Evolutionary conservation across 1,140 invertebrate species (phyloP), one percentile per base, ranked within the genome.

Genomic region (Drosophila obscura): DNA sequence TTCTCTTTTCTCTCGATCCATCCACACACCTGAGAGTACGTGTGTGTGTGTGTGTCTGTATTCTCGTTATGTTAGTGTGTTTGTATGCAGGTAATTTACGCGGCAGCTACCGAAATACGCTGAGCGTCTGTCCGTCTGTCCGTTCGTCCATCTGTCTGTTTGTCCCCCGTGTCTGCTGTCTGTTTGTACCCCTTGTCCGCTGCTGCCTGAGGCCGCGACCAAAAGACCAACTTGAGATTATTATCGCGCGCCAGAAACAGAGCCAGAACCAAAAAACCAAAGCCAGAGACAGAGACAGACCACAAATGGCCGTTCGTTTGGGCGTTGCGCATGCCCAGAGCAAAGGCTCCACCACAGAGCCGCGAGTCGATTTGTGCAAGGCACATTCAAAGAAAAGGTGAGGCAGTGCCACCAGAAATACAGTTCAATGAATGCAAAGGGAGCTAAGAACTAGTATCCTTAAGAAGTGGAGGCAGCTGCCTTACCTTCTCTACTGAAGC

Each of bases 101-200:
- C 85, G 87, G 79, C 85, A 82, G 90, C 90, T 91, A 91, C 90
- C 85, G 90, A 91, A 91, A 91, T 91, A 91, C 90, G 90, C 89
- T 79, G 77, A 39, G 35, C 8, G 31, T 31, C 41, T 71, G 72
- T 44, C 52, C 66, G 58, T 65, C 60, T 19, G 45, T 44, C 59
- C 56, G 58, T 39, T n/a, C 9, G 44, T 39, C 55, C 26, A 11
- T 48, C 31, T 39, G 52, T 68, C 51, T 52, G 26, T 41, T 39
- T 31, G 39, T 65, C 26, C 19, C 24, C 5, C 35, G 35, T 11
- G 35, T 39, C 35, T 7, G 35, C 26, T 13, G 60, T 69, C 60
- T 6, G 6, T 16, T 13, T 48, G 49, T 69, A 31, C 26, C 41
- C 31, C 15, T 19, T 72, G 72, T 73, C 73, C 62, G 61, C 57